Conservation (phyloP, 2,113 vertebrate species). For the Mesitornis unicolor region DNA sequence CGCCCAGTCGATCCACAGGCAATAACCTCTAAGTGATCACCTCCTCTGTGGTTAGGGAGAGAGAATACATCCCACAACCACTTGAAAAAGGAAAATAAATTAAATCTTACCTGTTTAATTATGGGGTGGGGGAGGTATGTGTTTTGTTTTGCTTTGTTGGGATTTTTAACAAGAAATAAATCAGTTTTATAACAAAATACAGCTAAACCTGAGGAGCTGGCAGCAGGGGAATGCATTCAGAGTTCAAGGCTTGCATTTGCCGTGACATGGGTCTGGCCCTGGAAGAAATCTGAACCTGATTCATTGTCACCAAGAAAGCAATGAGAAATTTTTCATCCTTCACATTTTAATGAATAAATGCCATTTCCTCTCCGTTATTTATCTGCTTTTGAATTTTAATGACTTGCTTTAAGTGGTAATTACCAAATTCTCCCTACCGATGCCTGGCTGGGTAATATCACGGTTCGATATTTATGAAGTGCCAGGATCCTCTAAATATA, state of each 20-base stretch:
- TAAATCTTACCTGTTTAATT: background rate
- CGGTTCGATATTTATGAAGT: constrained; percentile 65
- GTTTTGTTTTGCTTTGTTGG: background rate
- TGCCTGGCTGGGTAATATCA: constrained; percentile 43
- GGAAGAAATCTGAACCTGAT: background rate
- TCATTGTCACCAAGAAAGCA: background rate
- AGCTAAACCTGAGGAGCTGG: background rate
- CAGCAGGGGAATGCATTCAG: background rate
- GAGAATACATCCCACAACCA: background rate
- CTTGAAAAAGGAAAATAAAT: background rate
- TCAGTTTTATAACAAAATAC: background rate
- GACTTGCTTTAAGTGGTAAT: constrained; percentile 57
- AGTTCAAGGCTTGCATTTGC: background rate
- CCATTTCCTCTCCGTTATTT: constrained; percentile 31
- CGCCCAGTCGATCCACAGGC: background rate
- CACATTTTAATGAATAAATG: constrained; percentile 52
- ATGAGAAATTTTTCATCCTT: constrained; percentile 25
- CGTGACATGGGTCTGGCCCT: background rate
- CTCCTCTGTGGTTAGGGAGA: background rate
- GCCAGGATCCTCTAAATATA: constrained; percentile 64
- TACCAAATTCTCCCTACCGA: constrained; percentile 41
- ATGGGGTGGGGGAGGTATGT: background rate
- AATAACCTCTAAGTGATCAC: background rate
- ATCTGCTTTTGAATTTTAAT: constrained; percentile 67
- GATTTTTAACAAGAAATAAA: background rate